Conservation (phyloP, 1,140 invertebrate genomes). For the Bombus fervidus region DNA sequence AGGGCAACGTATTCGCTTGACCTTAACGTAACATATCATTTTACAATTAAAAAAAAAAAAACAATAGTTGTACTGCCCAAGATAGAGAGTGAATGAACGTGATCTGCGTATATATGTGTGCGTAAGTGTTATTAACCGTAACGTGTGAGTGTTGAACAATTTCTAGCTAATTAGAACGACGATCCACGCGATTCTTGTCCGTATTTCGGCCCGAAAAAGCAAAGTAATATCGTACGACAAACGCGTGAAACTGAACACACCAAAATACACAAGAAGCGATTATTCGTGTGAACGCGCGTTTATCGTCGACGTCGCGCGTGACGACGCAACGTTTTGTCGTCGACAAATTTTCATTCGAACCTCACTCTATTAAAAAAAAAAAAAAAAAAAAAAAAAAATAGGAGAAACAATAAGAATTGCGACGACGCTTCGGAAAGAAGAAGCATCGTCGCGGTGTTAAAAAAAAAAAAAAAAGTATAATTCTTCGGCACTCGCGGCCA, state of each 20-base stretch:
- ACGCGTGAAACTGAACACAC: neutral
- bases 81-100: constrained; percentile 6
- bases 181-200: constrained; percentile 1
- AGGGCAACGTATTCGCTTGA: constrained; percentile 53
- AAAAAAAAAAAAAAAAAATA: neutral
- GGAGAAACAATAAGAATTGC: neutral
- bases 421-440: neutral
- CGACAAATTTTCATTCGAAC: constrained; percentile 24
- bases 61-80: constrained; percentile 46
- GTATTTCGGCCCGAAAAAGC: neutral
- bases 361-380: neutral
- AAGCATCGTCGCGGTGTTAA: neutral
- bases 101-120: neutral
- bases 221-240: neutral
- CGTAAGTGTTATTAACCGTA: neutral
- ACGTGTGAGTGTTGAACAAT: neutral
- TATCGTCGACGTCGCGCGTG: neutral
- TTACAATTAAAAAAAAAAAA: constrained; percentile 32
- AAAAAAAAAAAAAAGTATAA: neutral
- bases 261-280: neutral
- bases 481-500: constrained; percentile 32
- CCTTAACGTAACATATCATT: constrained; percentile 54
- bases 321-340: neutral
- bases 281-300: neutral
- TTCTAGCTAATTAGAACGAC: constrained; percentile 29